Evolutionary conservation across 2,888 invertebrate genomes (phyloP).

Genomic region (Chironomus riparius): DNA sequence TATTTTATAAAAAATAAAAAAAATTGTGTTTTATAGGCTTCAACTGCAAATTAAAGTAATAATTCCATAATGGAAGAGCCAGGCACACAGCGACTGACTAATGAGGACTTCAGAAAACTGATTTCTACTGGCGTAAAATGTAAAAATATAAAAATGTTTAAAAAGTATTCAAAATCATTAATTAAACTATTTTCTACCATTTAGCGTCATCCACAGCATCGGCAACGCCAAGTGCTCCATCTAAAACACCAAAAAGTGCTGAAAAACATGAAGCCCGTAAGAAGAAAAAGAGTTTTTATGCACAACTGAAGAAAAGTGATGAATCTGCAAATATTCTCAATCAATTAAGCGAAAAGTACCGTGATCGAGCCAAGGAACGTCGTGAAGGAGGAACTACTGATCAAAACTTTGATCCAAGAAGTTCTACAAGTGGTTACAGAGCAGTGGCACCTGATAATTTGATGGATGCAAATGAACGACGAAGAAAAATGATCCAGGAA

Average conservation of each 20-base stretch:
- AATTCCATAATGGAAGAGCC: constrained; percentile 45
- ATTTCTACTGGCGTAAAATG: constrained; percentile 39
- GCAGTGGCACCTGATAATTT: constrained; percentile 92
- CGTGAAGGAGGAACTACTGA: constrained; percentile 77
- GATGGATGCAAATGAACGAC: constrained; percentile 86
- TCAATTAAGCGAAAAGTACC: constrained; percentile 86
- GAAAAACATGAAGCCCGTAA: constrained; percentile 75
- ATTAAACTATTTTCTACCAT: not conserved
- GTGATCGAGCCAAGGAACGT: constrained; percentile 84
- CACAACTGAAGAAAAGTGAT: constrained; percentile 85
- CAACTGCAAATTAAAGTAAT: not conserved
- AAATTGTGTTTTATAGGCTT: not conserved
- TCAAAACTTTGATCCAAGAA: constrained; percentile 69
- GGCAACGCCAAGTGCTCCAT: constrained; percentile 46
- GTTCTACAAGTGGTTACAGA: constrained; percentile 60
- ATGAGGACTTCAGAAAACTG: constrained; percentile 93
- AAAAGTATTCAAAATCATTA: not conserved
- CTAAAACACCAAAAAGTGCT: constrained; percentile 49
- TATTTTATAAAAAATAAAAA: not conserved
- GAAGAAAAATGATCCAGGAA: constrained; percentile 93
- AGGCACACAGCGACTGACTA: constrained; percentile 75
- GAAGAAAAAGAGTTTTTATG: constrained; percentile 92
- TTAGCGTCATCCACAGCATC: constrained; percentile 47
- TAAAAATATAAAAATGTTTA: not conserved
- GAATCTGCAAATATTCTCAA: constrained; percentile 79